These are phyloP conservation scores for Sebastes diaconus DNA, from an alignment of 2,797 vertebrate genomes.

Conservation along the genomic window DNA sequence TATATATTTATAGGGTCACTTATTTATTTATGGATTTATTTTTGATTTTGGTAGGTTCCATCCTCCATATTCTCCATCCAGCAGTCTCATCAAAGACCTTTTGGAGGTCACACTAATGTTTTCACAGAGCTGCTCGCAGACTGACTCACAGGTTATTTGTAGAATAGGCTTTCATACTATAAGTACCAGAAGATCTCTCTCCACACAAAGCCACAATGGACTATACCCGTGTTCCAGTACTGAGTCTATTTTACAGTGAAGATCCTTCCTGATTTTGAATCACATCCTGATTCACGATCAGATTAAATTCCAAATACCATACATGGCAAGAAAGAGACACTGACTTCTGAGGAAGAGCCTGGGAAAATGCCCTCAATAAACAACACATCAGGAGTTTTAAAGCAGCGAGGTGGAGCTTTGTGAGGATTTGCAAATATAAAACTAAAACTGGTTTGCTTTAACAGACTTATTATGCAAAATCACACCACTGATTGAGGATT, in stretches of 20 bases:
- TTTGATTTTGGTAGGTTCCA: no score
- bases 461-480: slow-evolving; percentile 15
- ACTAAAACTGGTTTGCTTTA: not conserved
- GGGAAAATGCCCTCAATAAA: not conserved
- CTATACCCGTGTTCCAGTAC: not conserved
- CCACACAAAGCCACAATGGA: slow-evolving; percentile 19
- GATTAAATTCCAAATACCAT: not conserved
- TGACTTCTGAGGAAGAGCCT: slow-evolving; percentile 5
- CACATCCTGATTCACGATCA: not conserved
- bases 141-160: slow-evolving; percentile 57
- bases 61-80: slow-evolving; percentile 12
- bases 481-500: slow-evolving; percentile 8
- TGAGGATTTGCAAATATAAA: not conserved
- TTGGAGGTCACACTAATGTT: slow-evolving; percentile 62
- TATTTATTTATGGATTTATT: no score
- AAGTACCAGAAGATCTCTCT: slow-evolving; percentile 21
- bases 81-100: slow-evolving; percentile 42
- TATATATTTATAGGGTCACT: no score
- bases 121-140: slow-evolving; percentile 41
- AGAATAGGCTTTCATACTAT: slow-evolving; percentile 39
- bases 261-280: slow-evolving; percentile 16
- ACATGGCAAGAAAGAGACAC: slow-evolving; percentile 7
- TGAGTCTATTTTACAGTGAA: slow-evolving; percentile 3
- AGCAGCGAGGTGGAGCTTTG: not conserved
- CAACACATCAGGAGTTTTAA: not conserved